Base-by-base conservation (phyloP, 1,140 invertebrate species). In the Pseudobourletiella spinata region DNA sequence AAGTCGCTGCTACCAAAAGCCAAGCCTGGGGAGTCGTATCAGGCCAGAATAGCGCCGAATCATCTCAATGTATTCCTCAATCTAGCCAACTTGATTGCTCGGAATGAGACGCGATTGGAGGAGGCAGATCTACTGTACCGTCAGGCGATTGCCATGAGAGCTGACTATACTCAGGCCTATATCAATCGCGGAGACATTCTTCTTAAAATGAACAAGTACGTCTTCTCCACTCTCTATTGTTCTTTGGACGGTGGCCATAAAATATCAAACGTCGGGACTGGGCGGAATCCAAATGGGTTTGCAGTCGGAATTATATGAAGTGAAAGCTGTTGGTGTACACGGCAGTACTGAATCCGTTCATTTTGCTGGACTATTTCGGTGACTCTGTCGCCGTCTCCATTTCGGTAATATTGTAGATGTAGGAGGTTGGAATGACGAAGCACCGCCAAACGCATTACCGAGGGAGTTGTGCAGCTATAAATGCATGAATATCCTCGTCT, bases 1-100 rank as follows among this genome's bases (percentile, higher is more conserved):
- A 94, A 96, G 74, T 86, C 85, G 8, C 74, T 97, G 28, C 78
- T 97, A 29, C 93, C 93, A 0, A 91, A 89, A 76, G 86, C 89
- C 0, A 90, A 91, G 74, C 86, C 89, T 6, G 93, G 93, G 1
- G 89, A 95, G 75, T 89, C 87, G 22, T 97, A 97, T 76, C 91
- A 95, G 75, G 90, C 94, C 0, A 82, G 94, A 57, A 93, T 98
- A 65, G 93, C 94, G 0, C 94, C 94, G 0, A 95, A 92, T 76
- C 92, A 98, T 77, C 77, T 97, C 43, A 97, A 96, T 74, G 92
- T 97, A 1, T 97, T 95, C 73, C 82, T 97, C 3, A 97, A 97
- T 78, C 78, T 97, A 65, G 94, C 91, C 1, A 96, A 95, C 77
- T 80, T 98, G 30, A 94, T 97, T 72, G 89, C 93, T 1, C 89